Conservation (phyloP, 2,797 vertebrate genomes). For the Microctenopoma lineatum region DNA sequence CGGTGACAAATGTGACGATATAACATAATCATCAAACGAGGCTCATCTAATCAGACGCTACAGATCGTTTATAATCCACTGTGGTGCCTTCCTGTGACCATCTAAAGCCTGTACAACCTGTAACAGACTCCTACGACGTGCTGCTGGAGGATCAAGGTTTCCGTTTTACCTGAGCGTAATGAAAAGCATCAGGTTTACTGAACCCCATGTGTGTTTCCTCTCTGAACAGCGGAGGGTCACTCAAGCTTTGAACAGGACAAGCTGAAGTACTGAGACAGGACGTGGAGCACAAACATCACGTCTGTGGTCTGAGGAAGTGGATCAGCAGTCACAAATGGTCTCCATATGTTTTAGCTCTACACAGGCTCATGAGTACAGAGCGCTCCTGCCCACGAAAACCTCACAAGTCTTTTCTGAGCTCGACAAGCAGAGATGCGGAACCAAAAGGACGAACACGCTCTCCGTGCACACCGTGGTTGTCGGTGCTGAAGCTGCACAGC, state of each 20-base stretch:
- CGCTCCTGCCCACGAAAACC: slow-evolving; percentile 10
- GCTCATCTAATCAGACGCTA: too few species aligned
- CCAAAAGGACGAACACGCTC: slow-evolving; percentile 6
- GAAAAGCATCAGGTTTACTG: too few species aligned
- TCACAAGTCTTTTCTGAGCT: slow-evolving; percentile 10
- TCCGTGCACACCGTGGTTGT: neutral
- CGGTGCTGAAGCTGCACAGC: neutral
- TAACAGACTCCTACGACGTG: too few species aligned
- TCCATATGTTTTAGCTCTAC: slow-evolving; percentile 47
- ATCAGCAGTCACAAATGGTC: slow-evolving; percentile 34
- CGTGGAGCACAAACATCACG: slow-evolving; percentile 23
- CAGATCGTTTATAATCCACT: too few species aligned
- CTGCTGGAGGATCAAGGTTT: too few species aligned
- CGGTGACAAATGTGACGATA: too few species aligned
- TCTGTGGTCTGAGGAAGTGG: slow-evolving; percentile 13
- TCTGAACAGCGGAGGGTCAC: neutral
- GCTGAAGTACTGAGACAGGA: slow-evolving; percentile 8
- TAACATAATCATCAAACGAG: too few species aligned
- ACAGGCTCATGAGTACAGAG: slow-evolving; percentile 21
- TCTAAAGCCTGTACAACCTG: too few species aligned
- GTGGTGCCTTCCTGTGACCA: too few species aligned
- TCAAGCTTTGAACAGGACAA: neutral
- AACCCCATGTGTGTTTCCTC: too few species aligned
- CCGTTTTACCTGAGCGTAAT: too few species aligned
- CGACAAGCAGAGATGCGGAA: slow-evolving; percentile 6